Evolutionary conservation across 2,113 vertebrate genomes (phyloP), one percentile per base, ranked within the genome.

Genomic region (Oryzias woworae): DNA sequence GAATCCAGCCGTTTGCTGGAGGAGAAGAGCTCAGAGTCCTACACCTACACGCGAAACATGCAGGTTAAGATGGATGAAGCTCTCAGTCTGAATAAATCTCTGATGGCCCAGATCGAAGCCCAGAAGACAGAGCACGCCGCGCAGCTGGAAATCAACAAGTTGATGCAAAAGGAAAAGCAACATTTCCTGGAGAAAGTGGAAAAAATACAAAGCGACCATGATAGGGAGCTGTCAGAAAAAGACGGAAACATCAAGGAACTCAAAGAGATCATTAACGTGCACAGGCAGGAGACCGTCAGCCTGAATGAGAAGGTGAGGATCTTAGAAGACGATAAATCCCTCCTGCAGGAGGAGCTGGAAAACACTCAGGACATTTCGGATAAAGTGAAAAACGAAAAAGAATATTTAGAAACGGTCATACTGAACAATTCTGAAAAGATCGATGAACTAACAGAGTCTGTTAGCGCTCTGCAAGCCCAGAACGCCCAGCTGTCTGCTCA

Each of bases 291-390:
- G 62, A 88, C 87, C 0, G 49, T 92, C 18, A 91, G 76, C 53
- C 84, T 95, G 0, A 91, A 88, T 51, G 94, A 96, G 76, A 94
- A 92, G 82, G 92, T 95, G 10, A 91, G 87, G 31, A 94, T 95
- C 84, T 73, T 95, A 76, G 93, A 94, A 77, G 94, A 95, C 22
- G 94, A 96, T 71, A 95, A 94, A 66, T 91, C 86, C 47, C 87
- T 96, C 5, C 80, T 95, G 58, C 93, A 95, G 64, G 94, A 96
- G 70, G 95, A 96, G 83, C 89, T 95, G 5, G 94, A 95, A 75
- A 94, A 92, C 17, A 80, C 83, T 0, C 93, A 94, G 64, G 94
- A 95, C 82, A 89, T 59, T 24, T 95, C 90, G 4, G 92, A 90
- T 61, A 94, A 92, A 77, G 91, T 93, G 3, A 95, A 96, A 69